These are phyloP conservation scores for Drosophila conformis DNA, from an alignment of 2,888 invertebrate genomes.

Conservation along the genomic window DNA sequence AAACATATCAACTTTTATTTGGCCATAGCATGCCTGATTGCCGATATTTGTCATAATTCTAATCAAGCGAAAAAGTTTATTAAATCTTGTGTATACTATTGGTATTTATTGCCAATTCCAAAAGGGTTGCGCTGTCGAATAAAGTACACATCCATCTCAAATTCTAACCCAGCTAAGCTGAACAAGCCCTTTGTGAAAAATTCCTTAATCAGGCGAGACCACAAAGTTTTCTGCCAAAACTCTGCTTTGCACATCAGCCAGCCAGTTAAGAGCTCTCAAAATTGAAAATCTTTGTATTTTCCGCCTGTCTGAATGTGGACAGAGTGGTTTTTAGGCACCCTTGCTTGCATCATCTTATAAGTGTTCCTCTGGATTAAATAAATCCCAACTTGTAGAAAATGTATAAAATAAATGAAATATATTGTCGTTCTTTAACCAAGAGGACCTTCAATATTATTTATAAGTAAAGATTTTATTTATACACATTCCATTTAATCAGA, in stretches of 20 bases:
- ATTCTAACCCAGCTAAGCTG: not conserved
- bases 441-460: not conserved
- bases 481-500: not conserved
- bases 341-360: not conserved
- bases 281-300: not conserved
- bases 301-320: not conserved
- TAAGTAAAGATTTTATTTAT: not conserved
- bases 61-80: not conserved
- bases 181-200: not conserved
- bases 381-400: not conserved
- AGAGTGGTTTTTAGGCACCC: not conserved
- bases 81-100: no score
- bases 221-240: not conserved
- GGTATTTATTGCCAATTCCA: no score
- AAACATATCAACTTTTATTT: not conserved
- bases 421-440: not conserved
- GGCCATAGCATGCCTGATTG: not conserved
- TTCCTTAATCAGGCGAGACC: not conserved
- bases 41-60: not conserved
- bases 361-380: not conserved
- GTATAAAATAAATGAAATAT: not conserved
- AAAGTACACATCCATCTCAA: not conserved
- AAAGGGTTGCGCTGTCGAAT: no score
- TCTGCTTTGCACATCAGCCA: no score
- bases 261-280: not conserved